Percentiles rank a stretch among this genome's conserved stretches.
Conservation (phyloP, 2,113 vertebrate genomes). For the Atrichornis clamosus region DNA sequence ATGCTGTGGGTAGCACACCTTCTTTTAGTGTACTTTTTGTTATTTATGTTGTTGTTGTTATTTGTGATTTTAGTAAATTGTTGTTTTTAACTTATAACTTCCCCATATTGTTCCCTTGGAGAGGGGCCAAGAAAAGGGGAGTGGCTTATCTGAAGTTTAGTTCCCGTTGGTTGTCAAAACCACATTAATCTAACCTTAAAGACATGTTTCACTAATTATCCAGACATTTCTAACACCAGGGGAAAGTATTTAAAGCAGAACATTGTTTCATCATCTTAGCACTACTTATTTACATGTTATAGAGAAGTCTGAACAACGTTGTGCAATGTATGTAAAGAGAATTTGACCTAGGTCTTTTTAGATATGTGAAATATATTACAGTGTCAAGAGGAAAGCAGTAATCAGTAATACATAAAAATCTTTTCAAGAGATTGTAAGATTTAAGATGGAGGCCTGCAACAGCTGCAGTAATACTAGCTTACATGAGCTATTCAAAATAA, state of each 20-base stretch:
- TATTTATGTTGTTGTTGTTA: neutral
- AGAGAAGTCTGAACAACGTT: neutral
- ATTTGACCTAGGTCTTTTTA: neutral
- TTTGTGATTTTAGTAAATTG: neutral
- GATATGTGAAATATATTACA: neutral
- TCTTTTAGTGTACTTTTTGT: neutral
- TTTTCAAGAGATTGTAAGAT: neutral
- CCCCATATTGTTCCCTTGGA: neutral
- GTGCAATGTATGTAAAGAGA: neutral
- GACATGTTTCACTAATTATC: neutral
- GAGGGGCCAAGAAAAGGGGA: neutral
- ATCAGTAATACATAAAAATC: neutral
- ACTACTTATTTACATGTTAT: neutral
- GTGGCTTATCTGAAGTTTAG: too few species aligned
- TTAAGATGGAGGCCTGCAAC: neutral
- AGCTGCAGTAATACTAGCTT: neutral
- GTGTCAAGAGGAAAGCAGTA: neutral
- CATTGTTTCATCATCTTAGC: neutral
- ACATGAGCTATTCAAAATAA: neutral
- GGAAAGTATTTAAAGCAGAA: neutral
- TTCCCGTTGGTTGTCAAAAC: too few species aligned
- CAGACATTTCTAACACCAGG: neutral
- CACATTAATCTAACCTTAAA: neutral
- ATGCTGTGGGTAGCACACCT: neutral
- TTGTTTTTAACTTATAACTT: neutral